Conservation (phyloP, 2,888 invertebrate species). For the Augochlorella aurata region DNA sequence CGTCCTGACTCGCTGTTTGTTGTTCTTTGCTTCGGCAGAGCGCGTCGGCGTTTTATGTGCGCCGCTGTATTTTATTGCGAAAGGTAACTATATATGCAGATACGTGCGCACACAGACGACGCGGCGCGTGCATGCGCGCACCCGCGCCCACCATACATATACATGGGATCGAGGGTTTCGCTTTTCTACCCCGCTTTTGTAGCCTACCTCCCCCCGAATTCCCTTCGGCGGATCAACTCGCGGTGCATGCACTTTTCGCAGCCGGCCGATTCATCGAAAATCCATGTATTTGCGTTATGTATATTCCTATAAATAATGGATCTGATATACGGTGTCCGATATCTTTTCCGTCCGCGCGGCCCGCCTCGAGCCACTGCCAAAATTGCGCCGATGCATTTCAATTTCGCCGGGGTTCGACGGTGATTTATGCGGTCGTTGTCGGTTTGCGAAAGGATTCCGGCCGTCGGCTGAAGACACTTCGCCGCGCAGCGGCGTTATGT, state of each 20-base stretch:
- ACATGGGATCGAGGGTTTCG: slow-evolving; percentile 46
- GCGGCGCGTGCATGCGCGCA: not conserved
- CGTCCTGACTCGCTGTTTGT: slow-evolving; percentile 71
- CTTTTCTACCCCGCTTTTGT: slow-evolving; percentile 62
- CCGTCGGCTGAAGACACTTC: not conserved
- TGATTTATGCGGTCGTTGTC: slow-evolving; percentile 18
- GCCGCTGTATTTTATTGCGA: slow-evolving; percentile 65
- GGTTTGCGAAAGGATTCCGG: slow-evolving; percentile 2
- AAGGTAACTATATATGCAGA: slow-evolving; percentile 57
- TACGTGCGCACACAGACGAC: slow-evolving; percentile 4
- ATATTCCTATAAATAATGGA: slow-evolving; percentile 61
- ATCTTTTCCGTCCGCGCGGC: slow-evolving; percentile 12
- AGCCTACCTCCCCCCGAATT: slow-evolving; percentile 32
- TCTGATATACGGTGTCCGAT: slow-evolving; percentile 45
- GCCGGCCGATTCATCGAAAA: slow-evolving; percentile 63
- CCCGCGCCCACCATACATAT: slow-evolving; percentile 27
- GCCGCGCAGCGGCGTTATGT: not conserved
- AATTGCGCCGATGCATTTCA: slow-evolving; percentile 26
- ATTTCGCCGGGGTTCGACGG: not conserved
- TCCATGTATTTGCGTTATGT: slow-evolving; percentile 60
- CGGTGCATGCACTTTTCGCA: slow-evolving; percentile 62
- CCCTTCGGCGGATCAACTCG: slow-evolving; percentile 58
- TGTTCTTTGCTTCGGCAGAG: slow-evolving; percentile 71
- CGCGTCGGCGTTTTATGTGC: slow-evolving; percentile 68
- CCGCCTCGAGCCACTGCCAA: slow-evolving; percentile 10